Percentiles rank a stretch among this genome's conserved stretches.
These are phyloP conservation scores for Ips typographus DNA, from an alignment of 1,140 invertebrate genomes.

Conservation along the genomic window DNA sequence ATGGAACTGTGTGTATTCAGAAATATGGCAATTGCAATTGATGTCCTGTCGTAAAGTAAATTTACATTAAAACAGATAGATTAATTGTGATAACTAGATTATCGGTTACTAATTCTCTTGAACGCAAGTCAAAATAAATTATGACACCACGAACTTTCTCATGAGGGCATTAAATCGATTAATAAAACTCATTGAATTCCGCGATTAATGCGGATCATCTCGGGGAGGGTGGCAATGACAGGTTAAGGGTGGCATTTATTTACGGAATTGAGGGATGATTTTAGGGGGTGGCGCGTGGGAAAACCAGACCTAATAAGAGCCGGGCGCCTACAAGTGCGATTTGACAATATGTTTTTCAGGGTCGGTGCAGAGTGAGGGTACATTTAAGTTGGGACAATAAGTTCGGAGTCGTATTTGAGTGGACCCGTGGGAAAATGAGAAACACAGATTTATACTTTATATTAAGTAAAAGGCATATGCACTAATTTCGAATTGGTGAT, in stretches of 20 bases:
- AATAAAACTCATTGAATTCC: not conserved
- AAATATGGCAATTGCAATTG: too few relatives aligned
- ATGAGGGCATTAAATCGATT: slow-evolving; percentile 3
- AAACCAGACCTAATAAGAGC: slow-evolving; percentile 6
- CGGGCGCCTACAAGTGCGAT: slow-evolving; percentile 16
- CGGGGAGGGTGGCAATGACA: slow-evolving; percentile 20
- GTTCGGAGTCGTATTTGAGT: slow-evolving; percentile 16
- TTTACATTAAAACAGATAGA: too few relatives aligned
- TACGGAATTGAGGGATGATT: slow-evolving; percentile 23
- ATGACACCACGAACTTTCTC: not conserved
- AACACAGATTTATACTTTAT: too few relatives aligned
- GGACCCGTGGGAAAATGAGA: slow-evolving; percentile 21
- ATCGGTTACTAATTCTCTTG: too few relatives aligned
- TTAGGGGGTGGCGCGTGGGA: slow-evolving; percentile 28
- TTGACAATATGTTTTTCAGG: slow-evolving; percentile 27
- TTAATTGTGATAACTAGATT: too few relatives aligned
- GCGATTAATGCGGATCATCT: slow-evolving; percentile 1
- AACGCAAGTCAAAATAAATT: too few relatives aligned
- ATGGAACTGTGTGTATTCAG: too few relatives aligned
- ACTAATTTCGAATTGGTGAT: too few relatives aligned
- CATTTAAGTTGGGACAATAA: slow-evolving; percentile 25
- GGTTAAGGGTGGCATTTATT: slow-evolving; percentile 27
- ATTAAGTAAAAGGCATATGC: too few relatives aligned
- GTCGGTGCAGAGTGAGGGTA: slow-evolving; percentile 7
- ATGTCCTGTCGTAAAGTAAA: too few relatives aligned